phyloP scores from a whole-genome alignment of 2,888 invertebrate species.

The Lomographa bimaculata region DNA sequence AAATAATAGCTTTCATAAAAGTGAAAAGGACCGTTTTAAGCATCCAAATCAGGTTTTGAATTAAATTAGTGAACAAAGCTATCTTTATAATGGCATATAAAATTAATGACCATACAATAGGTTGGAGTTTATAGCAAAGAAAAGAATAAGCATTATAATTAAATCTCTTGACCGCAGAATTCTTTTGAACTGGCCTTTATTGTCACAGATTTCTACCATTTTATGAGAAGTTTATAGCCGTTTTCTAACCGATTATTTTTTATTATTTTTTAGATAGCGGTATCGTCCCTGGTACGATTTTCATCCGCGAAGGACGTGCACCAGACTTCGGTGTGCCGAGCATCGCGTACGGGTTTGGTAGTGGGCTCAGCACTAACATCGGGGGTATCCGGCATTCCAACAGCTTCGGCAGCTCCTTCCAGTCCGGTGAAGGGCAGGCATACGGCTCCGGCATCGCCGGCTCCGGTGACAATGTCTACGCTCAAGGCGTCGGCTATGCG shows the following conservation, averaged over 20 bases:
- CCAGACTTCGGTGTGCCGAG: constrained; percentile 45
- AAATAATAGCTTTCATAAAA: constrained; percentile 19
- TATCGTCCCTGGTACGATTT: constrained; percentile 41
- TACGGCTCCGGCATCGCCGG: constrained; percentile 60
- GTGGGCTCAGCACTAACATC: constrained; percentile 70
- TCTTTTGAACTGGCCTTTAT: constrained; percentile 3
- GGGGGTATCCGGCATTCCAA: constrained; percentile 68
- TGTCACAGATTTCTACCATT: constrained; percentile 12
- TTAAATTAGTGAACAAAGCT: constrained; percentile 8
- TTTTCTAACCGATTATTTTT: too few relatives aligned
- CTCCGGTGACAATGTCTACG: constrained; percentile 45
- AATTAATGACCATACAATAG: background rate
- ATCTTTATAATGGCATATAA: background rate
- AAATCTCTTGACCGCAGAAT: constrained; percentile 12
- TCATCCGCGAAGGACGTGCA: constrained; percentile 48
- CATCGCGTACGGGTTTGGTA: constrained; percentile 68
- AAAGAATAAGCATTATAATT: too few relatives aligned
- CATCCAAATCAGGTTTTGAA: constrained; percentile 8
- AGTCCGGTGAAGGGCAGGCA: constrained; percentile 58
- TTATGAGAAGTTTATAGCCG: too few relatives aligned
- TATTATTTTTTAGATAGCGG: constrained; percentile 26
- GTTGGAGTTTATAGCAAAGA: constrained; percentile 1
- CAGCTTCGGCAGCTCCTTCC: constrained; percentile 62
- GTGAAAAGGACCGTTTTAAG: constrained; percentile 14
- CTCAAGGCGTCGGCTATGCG: constrained; percentile 62